Percentiles rank a stretch among this genome's conserved stretches.
Evolutionary conservation across 2,797 vertebrate genomes (phyloP).

Genomic region (Phrynocephalus forsythii): DNA sequence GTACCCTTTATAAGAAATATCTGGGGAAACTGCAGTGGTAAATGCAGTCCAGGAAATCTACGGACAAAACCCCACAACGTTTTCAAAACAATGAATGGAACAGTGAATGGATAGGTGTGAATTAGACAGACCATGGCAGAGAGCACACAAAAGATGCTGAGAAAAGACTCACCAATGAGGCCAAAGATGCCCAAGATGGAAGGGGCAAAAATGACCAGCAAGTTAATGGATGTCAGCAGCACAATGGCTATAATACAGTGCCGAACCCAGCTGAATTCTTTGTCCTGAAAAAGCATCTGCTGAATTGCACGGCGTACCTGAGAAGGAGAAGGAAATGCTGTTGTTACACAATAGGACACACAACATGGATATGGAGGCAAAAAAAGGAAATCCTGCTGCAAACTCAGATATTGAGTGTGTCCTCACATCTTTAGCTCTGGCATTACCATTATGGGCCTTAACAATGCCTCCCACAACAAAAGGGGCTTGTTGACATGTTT

Average conservation of each 20-base stretch:
- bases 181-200: conserved; percentile 98
- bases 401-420: too few species aligned
- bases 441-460: too few species aligned
- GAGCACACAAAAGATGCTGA: too few species aligned
- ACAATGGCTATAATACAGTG: conserved; percentile 85
- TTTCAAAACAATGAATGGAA: neutral
- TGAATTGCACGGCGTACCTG: conserved; percentile 96
- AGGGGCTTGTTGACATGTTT: too few species aligned
- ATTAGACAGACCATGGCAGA: neutral
- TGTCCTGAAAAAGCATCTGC: conserved; percentile 92
- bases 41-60: neutral
- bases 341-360: neutral
- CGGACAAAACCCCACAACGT: neutral
- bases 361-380: too few species aligned
- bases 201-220: conserved; percentile 97
- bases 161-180: conserved; percentile 88
- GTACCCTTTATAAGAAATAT: neutral
- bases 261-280: conserved; percentile 92
- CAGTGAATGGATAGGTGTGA: neutral
- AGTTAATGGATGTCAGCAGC: conserved; percentile 90
- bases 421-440: too few species aligned
- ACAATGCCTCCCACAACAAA: too few species aligned
- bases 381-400: too few species aligned
- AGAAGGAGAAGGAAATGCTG: neutral
- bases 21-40: neutral